Percentiles rank a stretch among this genome's conserved stretches.
Evolutionary conservation across 2,888 invertebrate species (phyloP).

Genomic region (Dasysyrphus tricinctus): DNA sequence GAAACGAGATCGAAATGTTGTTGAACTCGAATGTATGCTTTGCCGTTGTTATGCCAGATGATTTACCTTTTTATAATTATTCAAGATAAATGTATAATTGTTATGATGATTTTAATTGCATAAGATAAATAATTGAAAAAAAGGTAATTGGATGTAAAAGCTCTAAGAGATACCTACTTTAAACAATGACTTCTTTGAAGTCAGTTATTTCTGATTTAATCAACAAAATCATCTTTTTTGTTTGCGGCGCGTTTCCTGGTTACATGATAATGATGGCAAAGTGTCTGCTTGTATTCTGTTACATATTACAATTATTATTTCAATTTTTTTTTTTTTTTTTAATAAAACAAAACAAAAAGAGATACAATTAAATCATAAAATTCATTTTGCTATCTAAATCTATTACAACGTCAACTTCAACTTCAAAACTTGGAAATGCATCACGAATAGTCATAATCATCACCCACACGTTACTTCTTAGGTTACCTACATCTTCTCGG

Average conservation of each 20-base stretch:
- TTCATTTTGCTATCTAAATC: slow-evolving; percentile 24
- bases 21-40: slow-evolving; percentile 17
- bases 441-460: slow-evolving; percentile 42
- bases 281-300: background rate
- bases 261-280: slow-evolving; percentile 6
- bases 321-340: background rate
- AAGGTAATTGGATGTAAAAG: slow-evolving; percentile 8
- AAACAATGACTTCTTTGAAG: background rate
- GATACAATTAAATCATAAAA: slow-evolving; percentile 17
- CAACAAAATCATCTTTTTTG: slow-evolving; percentile 16
- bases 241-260: slow-evolving; percentile 8
- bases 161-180: background rate
- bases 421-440: slow-evolving; percentile 46
- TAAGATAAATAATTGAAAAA: slow-evolving; percentile 1
- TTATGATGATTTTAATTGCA: slow-evolving; percentile 17
- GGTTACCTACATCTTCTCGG: slow-evolving; percentile 15
- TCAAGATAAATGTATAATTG: background rate
- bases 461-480: slow-evolving; percentile 27
- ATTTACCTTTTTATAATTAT: slow-evolving; percentile 10
- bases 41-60: background rate
- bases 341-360: background rate
- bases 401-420: slow-evolving; percentile 16
- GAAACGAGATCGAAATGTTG: slow-evolving; percentile 21
- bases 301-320: slow-evolving; percentile 3
- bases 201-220: background rate